Percentiles rank a stretch among this genome's conserved stretches.
phyloP scores from a whole-genome alignment of 2,113 vertebrate genomes.

The Oreochromis tanganicae region DNA sequence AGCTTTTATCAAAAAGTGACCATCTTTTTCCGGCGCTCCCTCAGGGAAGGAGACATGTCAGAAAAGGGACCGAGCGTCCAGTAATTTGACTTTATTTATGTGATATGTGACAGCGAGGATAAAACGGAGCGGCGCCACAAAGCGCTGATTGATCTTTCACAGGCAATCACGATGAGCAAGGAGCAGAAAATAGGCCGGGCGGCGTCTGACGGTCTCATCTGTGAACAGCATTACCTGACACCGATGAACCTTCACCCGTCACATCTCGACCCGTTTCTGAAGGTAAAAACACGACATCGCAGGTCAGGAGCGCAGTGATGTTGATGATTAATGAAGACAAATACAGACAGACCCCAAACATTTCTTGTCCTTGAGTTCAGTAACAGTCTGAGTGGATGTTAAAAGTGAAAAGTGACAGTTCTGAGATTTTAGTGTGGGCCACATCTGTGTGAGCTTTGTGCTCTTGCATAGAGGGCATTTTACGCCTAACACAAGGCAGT shows the following conservation, averaged over 20 bases:
- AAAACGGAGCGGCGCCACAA: neutral
- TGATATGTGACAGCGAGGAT: constrained; percentile 16
- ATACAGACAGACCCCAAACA: neutral
- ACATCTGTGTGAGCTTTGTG: neutral
- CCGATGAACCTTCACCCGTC: neutral
- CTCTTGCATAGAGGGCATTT: neutral
- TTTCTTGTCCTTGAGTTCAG: neutral
- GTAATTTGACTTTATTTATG: constrained; percentile 56
- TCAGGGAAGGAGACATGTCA: neutral
- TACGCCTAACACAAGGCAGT: neutral
- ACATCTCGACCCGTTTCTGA: neutral
- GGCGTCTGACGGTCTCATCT: neutral
- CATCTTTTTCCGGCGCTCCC: neutral
- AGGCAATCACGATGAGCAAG: constrained; percentile 51
- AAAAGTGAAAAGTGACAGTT: neutral
- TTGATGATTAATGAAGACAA: neutral
- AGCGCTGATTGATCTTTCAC: constrained; percentile 53
- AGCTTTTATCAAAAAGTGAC: constrained; percentile 31
- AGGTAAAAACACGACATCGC: neutral
- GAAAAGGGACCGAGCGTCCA: neutral
- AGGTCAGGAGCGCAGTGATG: neutral
- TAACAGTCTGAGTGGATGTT: neutral
- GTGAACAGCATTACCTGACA: constrained; percentile 9
- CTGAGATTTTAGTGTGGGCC: neutral
- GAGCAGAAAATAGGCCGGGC: constrained; percentile 46